phyloP scores from a whole-genome alignment of 2,888 invertebrate species.

The Nysson spinosus region DNA sequence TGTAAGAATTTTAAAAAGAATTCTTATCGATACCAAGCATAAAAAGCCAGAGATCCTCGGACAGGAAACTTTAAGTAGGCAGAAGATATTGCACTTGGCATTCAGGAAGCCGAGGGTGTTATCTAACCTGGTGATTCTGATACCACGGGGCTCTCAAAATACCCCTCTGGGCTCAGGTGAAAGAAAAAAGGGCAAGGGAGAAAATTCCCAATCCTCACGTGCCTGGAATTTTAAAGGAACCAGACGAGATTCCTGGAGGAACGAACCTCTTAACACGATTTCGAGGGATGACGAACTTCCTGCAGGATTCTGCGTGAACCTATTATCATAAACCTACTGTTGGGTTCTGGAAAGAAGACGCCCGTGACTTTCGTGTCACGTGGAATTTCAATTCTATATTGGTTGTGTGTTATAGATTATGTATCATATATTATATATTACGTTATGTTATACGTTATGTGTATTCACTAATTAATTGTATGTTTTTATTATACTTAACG shows the following conservation, averaged over 20 bases:
- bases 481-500: no score
- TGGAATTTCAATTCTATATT: no score
- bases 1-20: conserved; percentile 40
- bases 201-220: no score
- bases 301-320: neutral
- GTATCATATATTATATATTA: no score
- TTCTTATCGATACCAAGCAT: conserved; percentile 35
- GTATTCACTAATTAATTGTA: no score
- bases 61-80: conserved; percentile 35
- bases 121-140: conserved; percentile 47
- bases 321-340: no score
- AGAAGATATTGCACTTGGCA: conserved; percentile 46
- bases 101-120: conserved; percentile 41
- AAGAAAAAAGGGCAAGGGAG: conserved; percentile 9
- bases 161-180: conserved; percentile 19
- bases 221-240: conserved; percentile 26
- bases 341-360: no score
- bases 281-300: neutral
- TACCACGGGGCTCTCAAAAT: conserved; percentile 30
- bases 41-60: conserved; percentile 42
- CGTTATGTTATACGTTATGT: no score
- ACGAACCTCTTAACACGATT: neutral
- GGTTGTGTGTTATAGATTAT: no score
- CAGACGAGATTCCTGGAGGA: conserved; percentile 8
- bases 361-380: no score